These are phyloP conservation scores for Leptopilina drosophilae DNA, from an alignment of 2,888 invertebrate species.

Conservation along the genomic window DNA sequence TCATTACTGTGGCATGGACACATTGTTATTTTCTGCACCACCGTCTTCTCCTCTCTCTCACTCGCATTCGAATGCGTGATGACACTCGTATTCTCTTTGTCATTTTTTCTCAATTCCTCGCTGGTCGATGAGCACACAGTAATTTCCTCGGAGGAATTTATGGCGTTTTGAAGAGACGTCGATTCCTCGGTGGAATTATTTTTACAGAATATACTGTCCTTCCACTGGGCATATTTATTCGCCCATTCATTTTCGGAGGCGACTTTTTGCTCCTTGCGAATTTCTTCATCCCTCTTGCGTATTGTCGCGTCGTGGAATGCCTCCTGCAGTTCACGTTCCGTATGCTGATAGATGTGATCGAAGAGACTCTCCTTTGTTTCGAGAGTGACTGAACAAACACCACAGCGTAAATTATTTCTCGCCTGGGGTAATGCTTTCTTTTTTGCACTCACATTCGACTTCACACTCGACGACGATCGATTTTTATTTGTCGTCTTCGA, in stretches of 20 bases:
- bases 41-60: neutral
- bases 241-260: neutral
- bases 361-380: constrained; percentile 58
- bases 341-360: constrained; percentile 67
- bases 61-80: too few relatives aligned
- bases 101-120: neutral
- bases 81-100: neutral
- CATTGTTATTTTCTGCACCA: constrained; percentile 50
- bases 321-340: constrained; percentile 62
- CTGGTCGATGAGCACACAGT: constrained; percentile 4
- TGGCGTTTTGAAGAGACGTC: too few relatives aligned
- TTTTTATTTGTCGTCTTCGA: too few relatives aligned
- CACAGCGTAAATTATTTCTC: constrained; percentile 54
- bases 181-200: neutral
- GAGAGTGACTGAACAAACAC: constrained; percentile 62
- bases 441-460: neutral
- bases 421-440: neutral
- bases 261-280: neutral
- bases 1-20: constrained; percentile 67
- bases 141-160: neutral
- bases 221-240: constrained; percentile 23
- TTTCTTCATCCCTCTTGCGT: constrained; percentile 47
- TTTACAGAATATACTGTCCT: constrained; percentile 23
- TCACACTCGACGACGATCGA: too few relatives aligned
- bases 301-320: constrained; percentile 57